Percentiles rank a stretch among this genome's conserved stretches.
These are phyloP conservation scores for Acrossocheilus wenchowensis DNA, from an alignment of 2,797 vertebrate genomes.

Conservation along the genomic window DNA sequence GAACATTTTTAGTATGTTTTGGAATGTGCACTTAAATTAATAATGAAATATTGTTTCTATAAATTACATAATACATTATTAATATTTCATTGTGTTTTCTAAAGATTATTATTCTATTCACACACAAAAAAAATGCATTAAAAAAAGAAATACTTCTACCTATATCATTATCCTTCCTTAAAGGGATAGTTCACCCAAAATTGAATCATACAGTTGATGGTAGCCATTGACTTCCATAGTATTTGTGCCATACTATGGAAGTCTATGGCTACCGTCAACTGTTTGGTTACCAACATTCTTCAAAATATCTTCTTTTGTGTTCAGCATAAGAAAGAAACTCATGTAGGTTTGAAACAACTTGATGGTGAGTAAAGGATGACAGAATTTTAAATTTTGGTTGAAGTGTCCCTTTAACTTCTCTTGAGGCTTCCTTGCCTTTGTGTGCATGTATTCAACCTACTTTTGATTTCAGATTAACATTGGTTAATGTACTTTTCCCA, in stretches of 20 bases:
- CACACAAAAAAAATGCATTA: too few relatives aligned
- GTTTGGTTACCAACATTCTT: too few relatives aligned
- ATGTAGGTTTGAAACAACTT: neutral
- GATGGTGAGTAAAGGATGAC: neutral
- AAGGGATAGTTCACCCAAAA: neutral
- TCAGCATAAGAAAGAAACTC: neutral
- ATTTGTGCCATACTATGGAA: too few relatives aligned
- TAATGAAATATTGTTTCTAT: neutral
- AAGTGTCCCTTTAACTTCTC: too few relatives aligned
- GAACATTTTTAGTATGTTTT: neutral
- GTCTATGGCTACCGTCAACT: too few relatives aligned
- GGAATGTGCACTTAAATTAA: neutral
- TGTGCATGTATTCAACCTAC: neutral
- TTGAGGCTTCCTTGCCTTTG: neutral
- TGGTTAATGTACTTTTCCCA: neutral
- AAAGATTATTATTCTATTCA: neutral
- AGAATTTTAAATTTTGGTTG: neutral
- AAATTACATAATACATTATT: too few relatives aligned
- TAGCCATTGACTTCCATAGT: neutral
- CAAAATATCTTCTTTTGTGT: too few relatives aligned
- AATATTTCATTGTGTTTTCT: neutral
- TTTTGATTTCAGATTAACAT: neutral
- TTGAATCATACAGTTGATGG: neutral
- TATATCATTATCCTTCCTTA: neutral
- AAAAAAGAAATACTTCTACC: too few relatives aligned